Conservation (phyloP, 2,113 vertebrate species). For the Vicugna pacos region DNA sequence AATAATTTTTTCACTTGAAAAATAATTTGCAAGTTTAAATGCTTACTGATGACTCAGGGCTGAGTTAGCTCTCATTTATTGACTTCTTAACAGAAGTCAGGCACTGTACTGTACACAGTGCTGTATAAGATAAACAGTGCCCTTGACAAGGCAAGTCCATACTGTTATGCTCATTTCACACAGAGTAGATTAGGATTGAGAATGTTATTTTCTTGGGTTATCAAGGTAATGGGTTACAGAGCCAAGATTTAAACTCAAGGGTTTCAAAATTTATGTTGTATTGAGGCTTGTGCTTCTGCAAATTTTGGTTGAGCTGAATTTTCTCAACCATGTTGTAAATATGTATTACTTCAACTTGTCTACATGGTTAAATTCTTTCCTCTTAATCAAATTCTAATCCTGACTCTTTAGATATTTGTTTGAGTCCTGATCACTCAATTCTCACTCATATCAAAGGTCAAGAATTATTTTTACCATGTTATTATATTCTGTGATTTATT, state of each 20-base stretch:
- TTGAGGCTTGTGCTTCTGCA: neutral
- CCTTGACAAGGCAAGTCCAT: neutral
- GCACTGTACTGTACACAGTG: neutral
- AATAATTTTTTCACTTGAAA: neutral
- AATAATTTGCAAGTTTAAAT: neutral
- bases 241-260: neutral
- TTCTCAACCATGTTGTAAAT: neutral
- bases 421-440: neutral
- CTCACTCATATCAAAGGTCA: neutral
- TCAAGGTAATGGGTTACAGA: neutral
- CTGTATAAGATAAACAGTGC: neutral
- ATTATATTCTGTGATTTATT: neutral
- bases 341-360: neutral
- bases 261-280: neutral
- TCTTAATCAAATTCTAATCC: neutral
- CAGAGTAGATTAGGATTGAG: neutral
- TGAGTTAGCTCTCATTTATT: neutral
- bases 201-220: neutral
- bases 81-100: neutral
- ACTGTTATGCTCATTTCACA: neutral
- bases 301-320: neutral
- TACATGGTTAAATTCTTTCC: neutral
- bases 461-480: neutral
- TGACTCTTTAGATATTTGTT: neutral
- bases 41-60: neutral